Percentiles rank a stretch among this genome's conserved stretches.
Conservation (phyloP, 2,113 vertebrate genomes). For the Turnix velox region DNA sequence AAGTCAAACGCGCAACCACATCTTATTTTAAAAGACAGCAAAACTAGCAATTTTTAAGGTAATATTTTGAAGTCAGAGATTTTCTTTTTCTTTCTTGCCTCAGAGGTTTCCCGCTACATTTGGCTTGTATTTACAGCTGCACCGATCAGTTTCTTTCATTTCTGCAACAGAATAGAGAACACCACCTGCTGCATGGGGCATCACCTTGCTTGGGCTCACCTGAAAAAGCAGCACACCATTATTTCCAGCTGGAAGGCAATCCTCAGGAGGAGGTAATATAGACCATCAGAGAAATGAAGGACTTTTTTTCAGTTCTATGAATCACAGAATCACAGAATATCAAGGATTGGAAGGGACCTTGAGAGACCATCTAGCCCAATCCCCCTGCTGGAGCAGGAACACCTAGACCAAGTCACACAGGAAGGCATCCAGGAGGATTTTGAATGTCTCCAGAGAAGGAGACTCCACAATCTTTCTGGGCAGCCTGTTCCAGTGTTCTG, state of each 20-base stretch:
- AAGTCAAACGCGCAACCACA: background rate
- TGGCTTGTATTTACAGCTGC: background rate
- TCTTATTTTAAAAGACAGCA: background rate
- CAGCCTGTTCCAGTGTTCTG: too few relatives aligned
- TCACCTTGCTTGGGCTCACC: background rate
- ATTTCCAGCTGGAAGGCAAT: background rate
- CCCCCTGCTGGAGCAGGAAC: too few relatives aligned
- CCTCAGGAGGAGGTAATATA: background rate
- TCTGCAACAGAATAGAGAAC: background rate
- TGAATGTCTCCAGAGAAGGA: too few relatives aligned
- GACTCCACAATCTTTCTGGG: too few relatives aligned
- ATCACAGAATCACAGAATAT: too few relatives aligned
- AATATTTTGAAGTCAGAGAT: background rate
- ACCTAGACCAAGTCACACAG: too few relatives aligned
- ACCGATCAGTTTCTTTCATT: background rate
- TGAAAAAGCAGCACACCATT: background rate
- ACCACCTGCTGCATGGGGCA: background rate
- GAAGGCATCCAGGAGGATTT: too few relatives aligned
- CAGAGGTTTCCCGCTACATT: background rate
- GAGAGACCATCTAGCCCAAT: too few relatives aligned
- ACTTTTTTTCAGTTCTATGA: background rate
- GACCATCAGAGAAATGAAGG: background rate
- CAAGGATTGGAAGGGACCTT: too few relatives aligned
- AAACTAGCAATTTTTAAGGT: background rate
- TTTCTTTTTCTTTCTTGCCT: background rate